Percentiles rank a stretch among this genome's conserved stretches.
Conservation (phyloP, 1,140 invertebrate species). For the Pseudobourletiella spinata region DNA sequence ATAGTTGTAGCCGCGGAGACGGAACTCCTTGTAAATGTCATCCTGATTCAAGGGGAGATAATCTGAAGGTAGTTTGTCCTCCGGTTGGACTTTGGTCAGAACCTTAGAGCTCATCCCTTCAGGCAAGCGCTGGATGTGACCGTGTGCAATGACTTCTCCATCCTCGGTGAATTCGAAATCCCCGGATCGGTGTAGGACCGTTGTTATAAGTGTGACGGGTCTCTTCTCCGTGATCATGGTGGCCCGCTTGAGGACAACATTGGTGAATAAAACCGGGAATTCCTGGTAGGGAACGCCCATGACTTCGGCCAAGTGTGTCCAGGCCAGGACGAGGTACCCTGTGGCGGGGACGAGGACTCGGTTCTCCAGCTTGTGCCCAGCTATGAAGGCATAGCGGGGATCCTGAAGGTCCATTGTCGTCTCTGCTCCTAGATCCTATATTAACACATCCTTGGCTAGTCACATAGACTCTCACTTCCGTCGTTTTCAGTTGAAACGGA, state of each 20-base stretch:
- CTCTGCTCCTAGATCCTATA: no score
- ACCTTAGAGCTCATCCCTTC: constrained; percentile 45
- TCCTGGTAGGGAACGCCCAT: constrained; percentile 61
- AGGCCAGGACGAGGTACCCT: constrained; percentile 83
- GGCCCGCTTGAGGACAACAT: constrained; percentile 79
- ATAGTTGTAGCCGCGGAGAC: constrained; percentile 91
- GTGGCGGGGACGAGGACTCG: constrained; percentile 90
- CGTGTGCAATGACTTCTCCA: constrained; percentile 67
- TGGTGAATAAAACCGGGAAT: constrained; percentile 72
- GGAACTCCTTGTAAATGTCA: constrained; percentile 90
- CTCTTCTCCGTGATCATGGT: constrained; percentile 81
- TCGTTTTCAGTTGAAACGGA: no score
- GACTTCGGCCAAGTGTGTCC: constrained; percentile 79
- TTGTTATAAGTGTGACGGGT: constrained; percentile 74
- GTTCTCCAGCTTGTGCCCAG: constrained; percentile 91
- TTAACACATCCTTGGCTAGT: no score
- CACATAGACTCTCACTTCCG: no score
- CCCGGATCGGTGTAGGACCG: constrained; percentile 75
- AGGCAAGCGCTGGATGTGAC: constrained; percentile 60
- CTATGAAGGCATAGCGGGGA: constrained; percentile 63
- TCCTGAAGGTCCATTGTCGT: constrained; percentile 70
- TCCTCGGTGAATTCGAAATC: constrained; percentile 89
- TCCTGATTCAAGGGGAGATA: no score
- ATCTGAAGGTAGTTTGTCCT: no score
- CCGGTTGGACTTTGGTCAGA: constrained; percentile 8